A percentile compares a stretch with the other conserved stretches of the same genome.
phyloP scores from a whole-genome alignment of 1,140 invertebrate genomes.

The Capitella teleta region DNA sequence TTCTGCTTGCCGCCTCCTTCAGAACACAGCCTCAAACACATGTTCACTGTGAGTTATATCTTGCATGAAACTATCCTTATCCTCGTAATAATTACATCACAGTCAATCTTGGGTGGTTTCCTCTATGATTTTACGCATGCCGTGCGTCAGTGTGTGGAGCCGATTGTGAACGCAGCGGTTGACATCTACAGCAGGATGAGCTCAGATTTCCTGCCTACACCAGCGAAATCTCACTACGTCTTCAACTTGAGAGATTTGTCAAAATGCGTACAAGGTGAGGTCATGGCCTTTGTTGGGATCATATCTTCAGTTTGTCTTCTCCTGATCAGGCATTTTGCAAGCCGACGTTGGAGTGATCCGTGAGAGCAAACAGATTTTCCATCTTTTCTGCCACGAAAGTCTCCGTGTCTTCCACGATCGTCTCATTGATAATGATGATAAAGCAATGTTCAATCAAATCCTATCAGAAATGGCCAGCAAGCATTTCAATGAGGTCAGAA shows the following conservation, averaged over 20 bases:
- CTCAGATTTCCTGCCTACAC: conserved; percentile 41
- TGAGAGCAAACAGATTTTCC: conserved; percentile 35
- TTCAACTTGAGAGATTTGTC: conserved; percentile 43
- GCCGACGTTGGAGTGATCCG: conserved; percentile 34
- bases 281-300: too few relatives aligned
- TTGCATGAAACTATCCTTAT: neutral
- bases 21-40: conserved; percentile 41
- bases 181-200: conserved; percentile 43
- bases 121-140: conserved; percentile 44
- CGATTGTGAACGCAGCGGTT: conserved; percentile 37
- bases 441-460: conserved; percentile 38
- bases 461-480: conserved; percentile 39
- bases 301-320: too few relatives aligned
- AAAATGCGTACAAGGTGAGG: conserved; percentile 42
- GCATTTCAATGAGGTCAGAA: conserved; percentile 39
- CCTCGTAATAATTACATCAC: conserved; percentile 8
- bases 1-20: conserved; percentile 39
- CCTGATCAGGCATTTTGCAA: conserved; percentile 39
- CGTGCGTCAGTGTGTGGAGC: conserved; percentile 44
- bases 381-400: conserved; percentile 41
- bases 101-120: conserved; percentile 65
- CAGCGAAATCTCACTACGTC: conserved; percentile 43
- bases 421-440: conserved; percentile 42
- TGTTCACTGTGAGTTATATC: conserved; percentile 42
- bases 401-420: conserved; percentile 43